phyloP scores from a whole-genome alignment of 2,888 invertebrate species.

The Lagria hirta region DNA sequence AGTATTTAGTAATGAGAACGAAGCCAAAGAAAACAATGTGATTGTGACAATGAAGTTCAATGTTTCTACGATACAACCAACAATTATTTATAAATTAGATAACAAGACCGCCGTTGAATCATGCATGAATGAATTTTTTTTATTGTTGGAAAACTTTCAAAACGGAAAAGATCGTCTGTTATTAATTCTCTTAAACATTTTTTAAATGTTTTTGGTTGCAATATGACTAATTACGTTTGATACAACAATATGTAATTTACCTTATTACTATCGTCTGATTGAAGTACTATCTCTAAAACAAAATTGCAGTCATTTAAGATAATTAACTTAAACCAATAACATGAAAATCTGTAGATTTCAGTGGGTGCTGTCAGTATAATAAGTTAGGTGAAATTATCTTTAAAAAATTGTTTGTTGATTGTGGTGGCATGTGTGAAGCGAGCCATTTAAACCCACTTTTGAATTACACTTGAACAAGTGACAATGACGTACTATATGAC shows the following conservation, averaged over 20 bases:
- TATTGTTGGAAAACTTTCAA: slow-evolving; percentile 3
- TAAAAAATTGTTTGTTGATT: slow-evolving; percentile 9
- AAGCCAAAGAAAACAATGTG: slow-evolving; percentile 18
- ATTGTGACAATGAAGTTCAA: slow-evolving; percentile 27
- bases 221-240: slow-evolving; percentile 21
- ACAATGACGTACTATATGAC: slow-evolving; percentile 35
- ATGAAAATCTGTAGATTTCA: too few species aligned
- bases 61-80: slow-evolving; percentile 7
- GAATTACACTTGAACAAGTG: slow-evolving; percentile 19
- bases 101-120: slow-evolving; percentile 7
- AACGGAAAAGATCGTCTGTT: background rate
- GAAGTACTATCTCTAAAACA: slow-evolving; percentile 16
- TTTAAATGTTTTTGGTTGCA: too few species aligned
- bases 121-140: slow-evolving; percentile 12
- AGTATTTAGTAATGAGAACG: slow-evolving; percentile 18
- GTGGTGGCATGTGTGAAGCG: slow-evolving; percentile 12
- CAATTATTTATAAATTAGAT: slow-evolving; percentile 11
- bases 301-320: slow-evolving; percentile 21
- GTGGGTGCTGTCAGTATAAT: too few species aligned
- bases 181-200: slow-evolving; percentile 15
- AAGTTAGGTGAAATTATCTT: too few species aligned
- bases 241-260: slow-evolving; percentile 14
- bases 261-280: slow-evolving; percentile 18
- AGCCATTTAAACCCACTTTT: slow-evolving; percentile 19
- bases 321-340: slow-evolving; percentile 14